A percentile compares a stretch with the other conserved stretches of the same genome.
These are phyloP conservation scores for Poeciliopsis infans DNA, from an alignment of 2,797 vertebrate species.

Conservation along the genomic window DNA sequence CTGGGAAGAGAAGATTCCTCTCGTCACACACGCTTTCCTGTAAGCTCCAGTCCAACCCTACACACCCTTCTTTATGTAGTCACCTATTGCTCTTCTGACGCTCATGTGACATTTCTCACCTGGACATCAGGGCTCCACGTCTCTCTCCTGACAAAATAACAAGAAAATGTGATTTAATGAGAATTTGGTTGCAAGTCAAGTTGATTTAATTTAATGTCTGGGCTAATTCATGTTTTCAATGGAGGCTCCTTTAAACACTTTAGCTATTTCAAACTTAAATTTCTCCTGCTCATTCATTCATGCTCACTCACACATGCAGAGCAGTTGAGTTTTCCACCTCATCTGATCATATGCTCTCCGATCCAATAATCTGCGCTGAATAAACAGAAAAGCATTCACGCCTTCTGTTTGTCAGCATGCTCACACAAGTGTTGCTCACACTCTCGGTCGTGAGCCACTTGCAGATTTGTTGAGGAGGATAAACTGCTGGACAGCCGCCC, in stretches of 20 bases:
- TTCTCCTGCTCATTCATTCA: slow-evolving; percentile 5
- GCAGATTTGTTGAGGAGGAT: slow-evolving; percentile 15
- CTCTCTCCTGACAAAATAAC: slow-evolving; percentile 33
- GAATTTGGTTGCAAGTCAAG: slow-evolving; percentile 42
- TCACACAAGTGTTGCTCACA: slow-evolving; percentile 11
- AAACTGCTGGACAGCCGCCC: slow-evolving; percentile 10
- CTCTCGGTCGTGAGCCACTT: slow-evolving; percentile 9
- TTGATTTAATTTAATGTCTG: background rate
- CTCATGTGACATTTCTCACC: slow-evolving; percentile 81
- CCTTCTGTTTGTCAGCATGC: slow-evolving; percentile 3
- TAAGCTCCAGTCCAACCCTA: slow-evolving; percentile 47
- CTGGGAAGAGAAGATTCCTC: slow-evolving; percentile 38
- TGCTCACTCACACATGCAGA: background rate
- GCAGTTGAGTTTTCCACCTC: slow-evolving; percentile 18
- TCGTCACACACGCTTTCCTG: slow-evolving; percentile 63
- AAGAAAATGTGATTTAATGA: slow-evolving; percentile 16
- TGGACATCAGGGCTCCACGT: slow-evolving; percentile 51
- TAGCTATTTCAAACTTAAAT: background rate
- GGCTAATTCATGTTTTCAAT: background rate
- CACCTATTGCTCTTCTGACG: slow-evolving; percentile 64
- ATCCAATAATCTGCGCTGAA: background rate
- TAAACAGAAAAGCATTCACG: slow-evolving; percentile 6
- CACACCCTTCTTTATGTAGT: slow-evolving; percentile 23
- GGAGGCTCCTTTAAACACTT: background rate
- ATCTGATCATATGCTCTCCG: slow-evolving; percentile 4